These are phyloP conservation scores for Cynodonichthys magdalenae DNA, from an alignment of 2,797 vertebrate species.

Conservation along the genomic window DNA sequence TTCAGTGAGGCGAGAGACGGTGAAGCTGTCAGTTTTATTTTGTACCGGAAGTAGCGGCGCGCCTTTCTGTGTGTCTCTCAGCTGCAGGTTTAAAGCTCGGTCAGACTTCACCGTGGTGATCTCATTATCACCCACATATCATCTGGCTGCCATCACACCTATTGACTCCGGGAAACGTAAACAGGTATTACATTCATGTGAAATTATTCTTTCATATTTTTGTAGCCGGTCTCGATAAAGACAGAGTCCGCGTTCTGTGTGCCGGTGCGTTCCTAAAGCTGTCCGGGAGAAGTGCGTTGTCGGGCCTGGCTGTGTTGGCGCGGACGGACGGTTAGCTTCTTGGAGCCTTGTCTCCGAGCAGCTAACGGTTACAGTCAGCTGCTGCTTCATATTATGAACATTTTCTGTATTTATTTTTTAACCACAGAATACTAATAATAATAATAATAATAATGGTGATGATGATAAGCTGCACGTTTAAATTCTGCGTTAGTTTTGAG, in stretches of 20 bases:
- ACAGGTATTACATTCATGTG: slow-evolving; percentile 60
- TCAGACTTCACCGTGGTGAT: slow-evolving; percentile 47
- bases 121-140: slow-evolving; percentile 56
- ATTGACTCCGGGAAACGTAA: slow-evolving; percentile 49
- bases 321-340: slow-evolving; percentile 60
- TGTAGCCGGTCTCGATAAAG: neutral
- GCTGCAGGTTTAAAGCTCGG: slow-evolving; percentile 51
- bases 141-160: slow-evolving; percentile 34
- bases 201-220: neutral
- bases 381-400: neutral
- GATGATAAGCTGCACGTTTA: too few relatives aligned
- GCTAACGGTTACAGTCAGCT: slow-evolving; percentile 33
- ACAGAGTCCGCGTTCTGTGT: neutral
- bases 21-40: slow-evolving; percentile 39
- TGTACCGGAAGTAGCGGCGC: slow-evolving; percentile 47
- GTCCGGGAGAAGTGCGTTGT: slow-evolving; percentile 63
- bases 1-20: neutral
- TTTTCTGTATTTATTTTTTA: neutral
- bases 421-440: too few relatives aligned
- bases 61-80: neutral
- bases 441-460: too few relatives aligned
- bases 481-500: too few relatives aligned
- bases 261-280: slow-evolving; percentile 1
- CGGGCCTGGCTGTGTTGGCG: slow-evolving; percentile 73
- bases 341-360: too few relatives aligned